Base-by-base conservation (phyloP, 2,113 vertebrate genomes). In the Phycodurus eques region DNA sequence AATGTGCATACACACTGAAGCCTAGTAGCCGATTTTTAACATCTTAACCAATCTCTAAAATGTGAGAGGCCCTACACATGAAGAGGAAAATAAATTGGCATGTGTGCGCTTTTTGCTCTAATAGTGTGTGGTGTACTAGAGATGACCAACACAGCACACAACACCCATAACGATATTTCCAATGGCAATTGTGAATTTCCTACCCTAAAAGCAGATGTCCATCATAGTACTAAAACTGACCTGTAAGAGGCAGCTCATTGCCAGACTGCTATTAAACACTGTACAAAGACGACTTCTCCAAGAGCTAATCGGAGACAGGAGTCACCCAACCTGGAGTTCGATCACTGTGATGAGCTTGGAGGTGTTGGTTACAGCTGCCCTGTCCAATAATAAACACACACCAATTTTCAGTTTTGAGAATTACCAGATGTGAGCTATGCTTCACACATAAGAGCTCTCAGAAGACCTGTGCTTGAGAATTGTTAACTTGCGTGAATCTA, bases 1-100 rank as follows among this genome's bases (percentile, higher is more conserved):
- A 67, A 62, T 31, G 54, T 35, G 43, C 74, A 86, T 77, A 14
- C n/a, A 59, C 60, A 43, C 35, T 44, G 8, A 9, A 8, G 15
- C 59, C 6, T 61, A 14, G 31, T 17, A 33, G 59, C 59, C 7
- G 8, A 6, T 17, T 61, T 8, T 61, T 2, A 22, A 61, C 53
- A 54, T 35, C 57, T 33, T 59, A 15, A 60, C 57, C 13, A 60
- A 60, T 4, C 6, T 35, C 27, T 8, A 9, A 54, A 54, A 49
- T 49, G 47, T 49, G 13, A 49, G 47, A 17, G 47, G 0, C 47
- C 14, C 15, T 39, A 39, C 35, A 39, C 6, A 39, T 39, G 35
- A 3, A 39, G 49, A 19, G 49, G 46, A 13, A 53, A 53, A 53
- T 6, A 53, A 53, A 53, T 39, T 53, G 49, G 49, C 15, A 53